Evolutionary conservation across 2,113 vertebrate genomes (phyloP).

Genomic region (Mohoua ochrocephala): DNA sequence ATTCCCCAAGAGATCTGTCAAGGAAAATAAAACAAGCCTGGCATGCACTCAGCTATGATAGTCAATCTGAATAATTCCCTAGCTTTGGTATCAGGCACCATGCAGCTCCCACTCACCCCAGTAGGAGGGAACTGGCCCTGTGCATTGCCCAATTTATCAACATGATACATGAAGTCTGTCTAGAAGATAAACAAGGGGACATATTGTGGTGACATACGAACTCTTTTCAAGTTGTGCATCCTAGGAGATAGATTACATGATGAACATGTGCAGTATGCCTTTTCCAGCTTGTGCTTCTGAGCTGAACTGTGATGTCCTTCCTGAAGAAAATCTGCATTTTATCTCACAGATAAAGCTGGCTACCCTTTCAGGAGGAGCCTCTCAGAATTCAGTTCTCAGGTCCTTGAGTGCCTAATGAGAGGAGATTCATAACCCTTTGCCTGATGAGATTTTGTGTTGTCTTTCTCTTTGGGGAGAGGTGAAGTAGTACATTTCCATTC

Average conservation of each 20-base stretch:
- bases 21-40: constrained; percentile 7
- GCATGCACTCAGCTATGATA: not conserved
- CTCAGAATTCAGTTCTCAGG: not conserved
- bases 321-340: not conserved
- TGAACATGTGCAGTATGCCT: not conserved
- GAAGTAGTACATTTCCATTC: not conserved
- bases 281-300: not conserved
- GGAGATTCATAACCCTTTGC: not conserved
- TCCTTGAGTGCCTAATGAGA: not conserved
- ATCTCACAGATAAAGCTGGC: not conserved
- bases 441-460: not conserved
- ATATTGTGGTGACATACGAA: not conserved
- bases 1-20: not conserved
- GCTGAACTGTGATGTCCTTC: not conserved
- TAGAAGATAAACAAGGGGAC: constrained; percentile 49
- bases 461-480: not conserved
- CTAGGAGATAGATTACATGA: constrained; percentile 37
- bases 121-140: constrained; percentile 22
- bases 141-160: constrained; percentile 29
- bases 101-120: constrained; percentile 27
- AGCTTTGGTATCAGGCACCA: constrained; percentile 37
- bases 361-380: not conserved
- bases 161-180: constrained; percentile 42
- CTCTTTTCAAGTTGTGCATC: constrained; percentile 39
- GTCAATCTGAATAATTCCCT: constrained; percentile 28